phyloP scores from a whole-genome alignment of 1,140 invertebrate species.

The Trichonephila inaurata region DNA sequence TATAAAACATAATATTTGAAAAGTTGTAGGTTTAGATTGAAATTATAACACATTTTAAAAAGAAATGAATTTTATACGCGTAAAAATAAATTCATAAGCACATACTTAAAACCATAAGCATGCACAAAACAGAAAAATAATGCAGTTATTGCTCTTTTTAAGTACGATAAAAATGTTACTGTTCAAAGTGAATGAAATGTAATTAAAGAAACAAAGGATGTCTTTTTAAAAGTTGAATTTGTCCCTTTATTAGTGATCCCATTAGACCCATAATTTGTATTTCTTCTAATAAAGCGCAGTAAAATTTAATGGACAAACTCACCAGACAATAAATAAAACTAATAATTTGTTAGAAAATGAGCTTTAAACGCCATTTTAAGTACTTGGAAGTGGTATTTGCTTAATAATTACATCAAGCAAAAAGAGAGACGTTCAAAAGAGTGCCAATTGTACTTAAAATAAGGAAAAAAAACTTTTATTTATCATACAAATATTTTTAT shows the following conservation, averaged over 20 bases:
- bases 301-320: background rate
- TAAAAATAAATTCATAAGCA: no score
- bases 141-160: background rate
- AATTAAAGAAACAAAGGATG: background rate
- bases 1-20: no score
- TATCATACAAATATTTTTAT: no score
- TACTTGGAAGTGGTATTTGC: background rate
- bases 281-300: background rate
- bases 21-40: no score
- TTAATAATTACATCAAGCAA: background rate
- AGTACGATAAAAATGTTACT: background rate
- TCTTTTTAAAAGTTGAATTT: background rate
- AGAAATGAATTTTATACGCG: no score
- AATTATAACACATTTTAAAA: no score
- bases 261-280: background rate
- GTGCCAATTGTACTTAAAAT: no score
- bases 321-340: background rate
- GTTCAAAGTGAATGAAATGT: background rate
- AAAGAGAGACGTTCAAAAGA: no score
- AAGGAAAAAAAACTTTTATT: no score
- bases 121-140: background rate
- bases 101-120: background rate
- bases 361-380: background rate
- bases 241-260: background rate
- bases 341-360: background rate